These are phyloP conservation scores for Amphiprion ocellaris DNA, from an alignment of 2,113 vertebrate genomes.

Conservation along the genomic window DNA sequence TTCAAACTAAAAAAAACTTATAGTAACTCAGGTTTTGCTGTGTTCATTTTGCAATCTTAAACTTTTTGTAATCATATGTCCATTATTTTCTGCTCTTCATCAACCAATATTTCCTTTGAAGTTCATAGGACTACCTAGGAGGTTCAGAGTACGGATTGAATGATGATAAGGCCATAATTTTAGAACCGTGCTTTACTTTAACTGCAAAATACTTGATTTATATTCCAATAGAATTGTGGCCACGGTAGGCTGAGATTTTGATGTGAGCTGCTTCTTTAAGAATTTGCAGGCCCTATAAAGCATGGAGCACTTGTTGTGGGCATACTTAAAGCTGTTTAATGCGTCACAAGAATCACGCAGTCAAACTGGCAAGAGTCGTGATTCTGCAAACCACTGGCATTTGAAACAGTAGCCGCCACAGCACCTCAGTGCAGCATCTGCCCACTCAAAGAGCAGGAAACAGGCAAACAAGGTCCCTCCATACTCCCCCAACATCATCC, in stretches of 20 bases:
- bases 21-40: no score
- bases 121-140: neutral
- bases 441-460: conserved; percentile 6
- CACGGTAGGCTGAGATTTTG: conserved; percentile 10
- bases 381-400: conserved; percentile 34
- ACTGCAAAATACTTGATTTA: neutral
- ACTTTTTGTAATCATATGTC: neutral
- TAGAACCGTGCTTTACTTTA: neutral
- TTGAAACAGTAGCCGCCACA: conserved; percentile 37
- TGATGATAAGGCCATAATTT: neutral
- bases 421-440: conserved; percentile 21
- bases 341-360: conserved; percentile 7
- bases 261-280: neutral
- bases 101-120: neutral
- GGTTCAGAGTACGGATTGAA: neutral
- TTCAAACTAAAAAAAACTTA: no score
- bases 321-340: conserved; percentile 20
- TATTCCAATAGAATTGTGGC: neutral
- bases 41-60: no score
- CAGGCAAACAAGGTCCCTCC: neutral
- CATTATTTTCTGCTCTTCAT: neutral
- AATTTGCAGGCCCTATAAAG: conserved; percentile 3
- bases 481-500: conserved; percentile 13
- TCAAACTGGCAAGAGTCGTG: conserved; percentile 5
- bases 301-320: conserved; percentile 14